Base-by-base conservation (phyloP, 53 echinoderm and acorn worm genomes). In the Patiria pectinifera region DNA sequence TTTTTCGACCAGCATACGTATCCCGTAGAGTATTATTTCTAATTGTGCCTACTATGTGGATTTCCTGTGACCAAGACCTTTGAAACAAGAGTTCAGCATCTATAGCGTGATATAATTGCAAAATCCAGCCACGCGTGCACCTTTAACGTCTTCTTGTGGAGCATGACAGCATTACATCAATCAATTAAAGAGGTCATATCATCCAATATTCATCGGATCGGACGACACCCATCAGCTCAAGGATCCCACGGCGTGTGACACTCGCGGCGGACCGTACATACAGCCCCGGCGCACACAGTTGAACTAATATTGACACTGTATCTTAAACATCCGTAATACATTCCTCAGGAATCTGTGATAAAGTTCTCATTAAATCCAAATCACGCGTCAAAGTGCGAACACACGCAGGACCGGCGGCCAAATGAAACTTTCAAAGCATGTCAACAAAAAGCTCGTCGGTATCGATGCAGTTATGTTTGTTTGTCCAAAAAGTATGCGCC, bases 271-370 rank as follows among this genome's bases (percentile, higher is more conserved):
- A 66, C 66, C 66, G 15, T 14, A 66, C 15, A 23, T 9, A 5
- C 74, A 74, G 74, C 74, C 74, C 9, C 10, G 21, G 10, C 24
- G 74, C 24, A 72, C 24, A 72, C 86, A 86, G 43, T 86, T 86
- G 74, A 71, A 86, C 72, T 86, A 86, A 86, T 86, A 86, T 86
- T 86, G 74, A 86, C 86, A 10, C 72, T 11, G 47, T n/a, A 21
- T 25, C 7, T 13, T 13, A 78, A 78, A 78, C 47, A 78, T 45
- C 79, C 79, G 48, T 12, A 58, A 11, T n/a, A 48, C 86, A 86
- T 86, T 86, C 86, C 49, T 49, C 72, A 2, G 23, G 35, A 53
- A 76, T 76, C 85, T 43, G 21, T 3, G 71, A 85, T 85, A 70
- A 71, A 35, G 46, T 18, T 53, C 66, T 66, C 10, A 66, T 66